Base-by-base conservation (phyloP, 1,140 invertebrate genomes). In the Maconellicoccus hirsutus region DNA sequence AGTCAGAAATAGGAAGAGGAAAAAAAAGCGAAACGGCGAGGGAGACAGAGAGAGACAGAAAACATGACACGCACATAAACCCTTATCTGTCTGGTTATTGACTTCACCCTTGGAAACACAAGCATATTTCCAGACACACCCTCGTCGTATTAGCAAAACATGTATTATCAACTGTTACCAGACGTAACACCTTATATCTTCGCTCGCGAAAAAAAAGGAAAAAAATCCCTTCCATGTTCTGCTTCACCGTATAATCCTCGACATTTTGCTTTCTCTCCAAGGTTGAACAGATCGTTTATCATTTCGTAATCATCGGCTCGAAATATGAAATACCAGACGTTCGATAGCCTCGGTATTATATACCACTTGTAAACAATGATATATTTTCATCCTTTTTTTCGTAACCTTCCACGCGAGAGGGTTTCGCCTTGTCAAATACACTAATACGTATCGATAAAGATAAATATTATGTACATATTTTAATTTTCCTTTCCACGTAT, bases 31-130 rank as follows among this genome's bases (percentile, higher is more conserved):
- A 59, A n/a, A 59, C n/a, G 16, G 52, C 3, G 16, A 59, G 52
- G 52, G 6, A 22, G 61, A 16, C 25, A 66, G 61, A 66, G 14
- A 19, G 22, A 66, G 22, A 66, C 8, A 23, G 22, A 66, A 19
- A 26, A 66, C 21, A 66, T 14, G 21, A 66, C 61, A 52, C 42
- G 42, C 61, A 66, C 25, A 66, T 25, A 66, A 66, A 66, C 61
- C 61, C 61, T 66, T 66, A 66, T 66, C 61, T 66, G 61, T 66
- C 61, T 66, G 61, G 61, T 66, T 66, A 66, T 66, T 66, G 61
- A 66, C 61, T 66, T 66, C 61, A 66, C 61, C 61, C 61, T 66
- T 66, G 19, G 61, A 66, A 66, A 23, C 61, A 66, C 61, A 66
- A 66, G 61, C 61, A 66, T 66, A 66, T 66, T 66, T 66, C 61